Evolutionary conservation across 1,140 invertebrate species (phyloP), one percentile per base, ranked within the genome.

Genomic region (Drosophila seguyi): DNA sequence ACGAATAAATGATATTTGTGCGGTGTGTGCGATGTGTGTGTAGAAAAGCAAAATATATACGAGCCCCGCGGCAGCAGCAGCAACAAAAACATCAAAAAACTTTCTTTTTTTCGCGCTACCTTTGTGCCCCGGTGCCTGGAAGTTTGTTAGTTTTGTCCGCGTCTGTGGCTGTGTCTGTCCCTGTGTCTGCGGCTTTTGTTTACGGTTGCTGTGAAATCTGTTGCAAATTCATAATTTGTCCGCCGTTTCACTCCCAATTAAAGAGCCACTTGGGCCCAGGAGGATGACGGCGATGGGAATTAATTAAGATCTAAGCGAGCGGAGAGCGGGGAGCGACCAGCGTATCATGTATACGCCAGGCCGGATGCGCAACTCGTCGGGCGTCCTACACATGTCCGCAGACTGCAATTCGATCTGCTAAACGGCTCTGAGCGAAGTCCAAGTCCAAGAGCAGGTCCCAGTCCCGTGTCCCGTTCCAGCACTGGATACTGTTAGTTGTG

Each of bases 61-160:
- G 31, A 59, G 18, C 44, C 69, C 55, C 57, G 68, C 50, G 62
- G 52, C 56, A 67, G 14, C 56, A 68, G 56, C 78, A 72, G 71
- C 67, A 81, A 81, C 67, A 68, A 73, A 63, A 86, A 50, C 62
- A 68, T 75, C 63, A 81, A 90, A 90, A 90, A 90, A 90, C 81
- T 88, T 88, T 90, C 81, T 88, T 88, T 87, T 87, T 90, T 90
- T 79, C 75, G 86, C 85, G 81, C 80, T 88, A 71, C 84, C 83
- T 88, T 88, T 62, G 76, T 80, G 76, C 79, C 75, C 50, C 22
- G 47, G 13, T 47, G 45, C 45, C 66, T 67, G 61, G 63, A 74
- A 56, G 61, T 55, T 71, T 53, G 60, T 58, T 79, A 52, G 61
- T 75, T 44, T 61, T 79, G 61, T 71, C 50, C 69, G 66, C 74